Percentiles rank a stretch among this genome's conserved stretches.
Conservation (phyloP, 2,797 vertebrate genomes). For the Triplophysa yarkandensis region DNA sequence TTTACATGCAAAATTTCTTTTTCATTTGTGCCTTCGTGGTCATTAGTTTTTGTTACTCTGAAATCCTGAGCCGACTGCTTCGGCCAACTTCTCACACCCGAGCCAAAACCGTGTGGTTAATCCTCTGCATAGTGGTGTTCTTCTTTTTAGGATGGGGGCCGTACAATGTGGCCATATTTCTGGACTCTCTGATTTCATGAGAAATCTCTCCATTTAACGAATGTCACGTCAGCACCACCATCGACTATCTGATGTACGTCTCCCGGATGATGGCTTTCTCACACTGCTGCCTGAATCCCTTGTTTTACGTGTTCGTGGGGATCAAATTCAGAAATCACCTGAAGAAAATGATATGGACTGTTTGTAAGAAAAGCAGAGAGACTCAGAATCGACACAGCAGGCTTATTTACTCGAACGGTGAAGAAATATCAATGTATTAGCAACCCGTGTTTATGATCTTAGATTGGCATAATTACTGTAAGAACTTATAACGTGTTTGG, state of each 20-base stretch:
- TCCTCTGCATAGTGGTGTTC: slow-evolving; percentile 82
- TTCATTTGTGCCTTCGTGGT: slow-evolving; percentile 79
- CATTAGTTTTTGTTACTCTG: slow-evolving; percentile 83
- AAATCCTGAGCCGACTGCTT: slow-evolving; percentile 81
- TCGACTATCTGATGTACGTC: slow-evolving; percentile 72
- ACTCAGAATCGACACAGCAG: slow-evolving; percentile 52
- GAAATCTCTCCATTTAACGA: accelerated
- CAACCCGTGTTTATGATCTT: background rate
- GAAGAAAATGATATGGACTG: slow-evolving; percentile 66
- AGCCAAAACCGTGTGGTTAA: slow-evolving; percentile 84
- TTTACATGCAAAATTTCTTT: slow-evolving; percentile 81
- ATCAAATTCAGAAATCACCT: slow-evolving; percentile 90
- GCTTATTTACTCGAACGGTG: slow-evolving; percentile 66
- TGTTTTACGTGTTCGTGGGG: slow-evolving; percentile 91
- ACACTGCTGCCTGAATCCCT: slow-evolving; percentile 92
- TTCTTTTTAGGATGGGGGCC: slow-evolving; percentile 93
- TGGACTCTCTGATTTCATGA: slow-evolving; percentile 65
- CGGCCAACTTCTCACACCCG: slow-evolving; percentile 74
- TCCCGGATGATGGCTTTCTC: slow-evolving; percentile 83
- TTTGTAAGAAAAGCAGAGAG: slow-evolving; percentile 1
- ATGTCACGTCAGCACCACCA: slow-evolving; percentile 62
- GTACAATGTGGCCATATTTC: slow-evolving; percentile 83
- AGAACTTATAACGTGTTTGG: too few species aligned
- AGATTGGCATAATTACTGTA: background rate
- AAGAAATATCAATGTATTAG: slow-evolving; percentile 67